Evolutionary conservation across 64 coral and sea anemone genomes (phyloP).

Genomic region (Actinia equina): DNA sequence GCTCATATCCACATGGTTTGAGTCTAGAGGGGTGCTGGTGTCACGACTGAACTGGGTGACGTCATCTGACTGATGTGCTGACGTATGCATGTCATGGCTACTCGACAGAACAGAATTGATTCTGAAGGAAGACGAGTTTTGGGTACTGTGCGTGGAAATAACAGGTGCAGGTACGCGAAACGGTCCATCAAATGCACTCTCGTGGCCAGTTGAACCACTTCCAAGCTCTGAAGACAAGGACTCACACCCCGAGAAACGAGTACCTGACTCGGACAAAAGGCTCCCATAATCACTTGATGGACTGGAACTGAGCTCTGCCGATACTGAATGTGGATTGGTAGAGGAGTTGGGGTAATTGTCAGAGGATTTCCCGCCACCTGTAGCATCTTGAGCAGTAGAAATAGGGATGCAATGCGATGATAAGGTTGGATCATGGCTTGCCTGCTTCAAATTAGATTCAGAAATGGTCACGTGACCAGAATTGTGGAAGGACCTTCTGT

Average conservation of each 20-base stretch:
- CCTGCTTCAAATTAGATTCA: not conserved
- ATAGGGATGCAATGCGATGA: not conserved
- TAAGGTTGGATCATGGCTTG: not conserved
- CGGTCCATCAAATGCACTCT: constrained; percentile 41
- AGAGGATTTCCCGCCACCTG: not conserved
- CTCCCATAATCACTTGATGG: constrained; percentile 66
- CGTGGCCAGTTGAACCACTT: not conserved
- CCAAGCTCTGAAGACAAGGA: constrained; percentile 38
- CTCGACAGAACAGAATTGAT: not conserved
- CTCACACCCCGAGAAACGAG: constrained; percentile 49
- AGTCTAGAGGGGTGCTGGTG: constrained; percentile 8
- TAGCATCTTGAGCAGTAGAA: not conserved
- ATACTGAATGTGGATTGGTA: constrained; percentile 2
- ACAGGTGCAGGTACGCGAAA: constrained; percentile 52
- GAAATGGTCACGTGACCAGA: not conserved
- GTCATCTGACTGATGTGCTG: not conserved
- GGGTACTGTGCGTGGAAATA: not conserved
- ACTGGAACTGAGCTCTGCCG: constrained; percentile 23
- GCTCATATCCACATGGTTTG: constrained; percentile 9
- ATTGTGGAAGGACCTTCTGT: not conserved
- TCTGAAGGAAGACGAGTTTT: not conserved
- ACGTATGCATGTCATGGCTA: constrained; percentile 7
- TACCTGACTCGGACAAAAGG: constrained; percentile 51
- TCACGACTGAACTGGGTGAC: not conserved
- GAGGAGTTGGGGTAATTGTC: not conserved